Conservation (phyloP, 2,888 invertebrate species). For the Gortyna flavago region DNA sequence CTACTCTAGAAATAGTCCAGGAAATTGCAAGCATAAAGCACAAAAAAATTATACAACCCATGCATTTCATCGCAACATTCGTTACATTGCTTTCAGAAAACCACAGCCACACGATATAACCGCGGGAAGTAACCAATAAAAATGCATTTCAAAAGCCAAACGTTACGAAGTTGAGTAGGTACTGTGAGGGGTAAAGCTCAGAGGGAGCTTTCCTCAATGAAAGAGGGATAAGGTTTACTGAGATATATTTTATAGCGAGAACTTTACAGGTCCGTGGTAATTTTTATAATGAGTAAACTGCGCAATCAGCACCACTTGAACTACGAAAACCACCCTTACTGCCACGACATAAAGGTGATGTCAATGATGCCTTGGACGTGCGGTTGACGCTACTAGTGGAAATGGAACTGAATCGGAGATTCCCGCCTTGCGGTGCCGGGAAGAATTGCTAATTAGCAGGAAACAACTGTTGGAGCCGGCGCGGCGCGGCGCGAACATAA, state of each 20-base stretch:
- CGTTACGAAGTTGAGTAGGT: constrained; percentile 24
- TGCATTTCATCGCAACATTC: constrained; percentile 24
- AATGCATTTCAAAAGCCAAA: constrained; percentile 53
- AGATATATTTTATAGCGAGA: too few species aligned
- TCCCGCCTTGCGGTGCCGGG: constrained; percentile 39
- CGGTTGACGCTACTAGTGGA: constrained; percentile 23
- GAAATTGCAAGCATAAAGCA: constrained; percentile 11
- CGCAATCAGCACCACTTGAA: not conserved
- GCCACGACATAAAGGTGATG: not conserved
- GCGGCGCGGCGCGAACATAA: constrained; percentile 10
- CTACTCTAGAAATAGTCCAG: not conserved
- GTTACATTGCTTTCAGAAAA: constrained; percentile 29
- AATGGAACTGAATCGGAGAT: constrained; percentile 55
- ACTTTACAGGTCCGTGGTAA: too few species aligned
- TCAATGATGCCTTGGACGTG: not conserved
- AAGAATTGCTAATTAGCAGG: constrained; percentile 62
- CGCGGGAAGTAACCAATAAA: constrained; percentile 52
- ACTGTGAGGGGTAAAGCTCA: too few species aligned
- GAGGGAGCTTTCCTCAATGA: too few species aligned
- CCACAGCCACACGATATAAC: constrained; percentile 13
- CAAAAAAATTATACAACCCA: constrained; percentile 18
- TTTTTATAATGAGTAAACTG: too few species aligned
- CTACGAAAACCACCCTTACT: not conserved
- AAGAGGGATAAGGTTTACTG: too few species aligned
- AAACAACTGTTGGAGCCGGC: constrained; percentile 34